These are phyloP conservation scores for Pelobates fuscus DNA, from an alignment of 2,113 vertebrate genomes.

Conservation along the genomic window DNA sequence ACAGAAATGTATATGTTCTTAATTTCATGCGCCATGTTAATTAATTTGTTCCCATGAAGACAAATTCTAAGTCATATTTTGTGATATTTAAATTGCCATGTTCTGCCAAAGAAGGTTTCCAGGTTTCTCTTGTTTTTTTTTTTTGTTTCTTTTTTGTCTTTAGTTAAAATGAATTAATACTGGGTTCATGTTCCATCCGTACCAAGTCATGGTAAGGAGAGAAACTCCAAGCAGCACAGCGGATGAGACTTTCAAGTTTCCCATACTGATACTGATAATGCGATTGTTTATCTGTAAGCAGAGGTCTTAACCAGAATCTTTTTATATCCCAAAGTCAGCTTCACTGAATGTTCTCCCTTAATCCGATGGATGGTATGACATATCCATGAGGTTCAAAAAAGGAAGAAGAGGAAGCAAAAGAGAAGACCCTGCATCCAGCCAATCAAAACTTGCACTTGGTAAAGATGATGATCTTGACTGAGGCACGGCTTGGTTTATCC, in stretches of 20 bases:
- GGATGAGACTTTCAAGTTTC: conserved; percentile 55
- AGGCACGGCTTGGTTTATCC: conserved; percentile 99
- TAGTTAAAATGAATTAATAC: conserved; percentile 57
- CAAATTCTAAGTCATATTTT: conserved; percentile 16
- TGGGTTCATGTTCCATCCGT: conserved; percentile 59
- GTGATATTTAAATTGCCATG: conserved; percentile 39
- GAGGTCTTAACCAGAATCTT: conserved; percentile 57
- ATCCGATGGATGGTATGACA: conserved; percentile 54
- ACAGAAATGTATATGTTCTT: conserved; percentile 16
- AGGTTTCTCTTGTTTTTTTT: background rate
- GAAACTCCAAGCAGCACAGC: conserved; percentile 65
- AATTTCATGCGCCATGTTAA: conserved; percentile 15
- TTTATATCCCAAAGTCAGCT: conserved; percentile 53
- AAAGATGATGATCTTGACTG: conserved; percentile 96
- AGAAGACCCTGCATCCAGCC: conserved; percentile 70
- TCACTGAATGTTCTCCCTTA: conserved; percentile 53
- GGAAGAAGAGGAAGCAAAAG: conserved; percentile 54
- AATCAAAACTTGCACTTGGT: conserved; percentile 84
- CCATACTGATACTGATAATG: conserved; percentile 57
- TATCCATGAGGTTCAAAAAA: conserved; percentile 53
- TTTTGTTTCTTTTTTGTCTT: conserved; percentile 1
- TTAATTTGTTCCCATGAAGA: conserved; percentile 20
- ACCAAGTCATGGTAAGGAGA: conserved; percentile 49
- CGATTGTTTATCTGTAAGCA: conserved; percentile 53
- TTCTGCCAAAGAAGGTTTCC: conserved; percentile 35